Conservation (phyloP, 2,113 vertebrate species). For the Anthoscopus minutus region DNA sequence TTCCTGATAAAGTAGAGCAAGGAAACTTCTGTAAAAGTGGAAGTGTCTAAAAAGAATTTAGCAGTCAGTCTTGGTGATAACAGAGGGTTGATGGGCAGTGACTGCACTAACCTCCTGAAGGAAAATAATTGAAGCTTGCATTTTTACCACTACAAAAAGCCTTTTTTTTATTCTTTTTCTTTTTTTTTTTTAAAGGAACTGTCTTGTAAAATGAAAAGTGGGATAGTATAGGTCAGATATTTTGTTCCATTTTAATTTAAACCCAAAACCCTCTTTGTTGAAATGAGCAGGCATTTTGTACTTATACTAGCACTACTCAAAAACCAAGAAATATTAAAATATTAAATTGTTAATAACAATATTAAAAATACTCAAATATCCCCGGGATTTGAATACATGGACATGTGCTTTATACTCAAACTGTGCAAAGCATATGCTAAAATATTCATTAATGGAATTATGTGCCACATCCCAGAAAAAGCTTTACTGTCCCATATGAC, state of each 20-base stretch:
- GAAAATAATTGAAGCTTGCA: neutral
- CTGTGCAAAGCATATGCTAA: neutral
- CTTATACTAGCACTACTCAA: too few relatives aligned
- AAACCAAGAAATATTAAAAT: too few relatives aligned
- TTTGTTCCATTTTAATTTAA: neutral
- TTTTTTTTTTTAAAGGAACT: neutral
- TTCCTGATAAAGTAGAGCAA: neutral
- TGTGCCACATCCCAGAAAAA: neutral
- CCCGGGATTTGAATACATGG: neutral
- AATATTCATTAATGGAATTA: neutral
- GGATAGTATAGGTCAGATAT: neutral
- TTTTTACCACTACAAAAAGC: neutral
- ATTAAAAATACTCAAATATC: neutral
- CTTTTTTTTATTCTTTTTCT: too few relatives aligned
- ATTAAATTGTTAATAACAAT: too few relatives aligned
- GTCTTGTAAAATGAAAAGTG: neutral
- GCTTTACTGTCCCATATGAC: neutral
- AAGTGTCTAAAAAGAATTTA: constrained; percentile 36
- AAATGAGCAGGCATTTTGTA: neutral
- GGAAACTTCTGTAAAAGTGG: neutral
- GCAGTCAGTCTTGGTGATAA: neutral
- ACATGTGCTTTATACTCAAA: neutral
- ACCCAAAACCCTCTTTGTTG: neutral
- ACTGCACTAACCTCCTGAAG: neutral
- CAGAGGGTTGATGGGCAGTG: neutral